Percentiles rank a stretch among this genome's conserved stretches.
These are phyloP conservation scores for Nicator chloris DNA, from an alignment of 2,113 vertebrate genomes.

Conservation along the genomic window DNA sequence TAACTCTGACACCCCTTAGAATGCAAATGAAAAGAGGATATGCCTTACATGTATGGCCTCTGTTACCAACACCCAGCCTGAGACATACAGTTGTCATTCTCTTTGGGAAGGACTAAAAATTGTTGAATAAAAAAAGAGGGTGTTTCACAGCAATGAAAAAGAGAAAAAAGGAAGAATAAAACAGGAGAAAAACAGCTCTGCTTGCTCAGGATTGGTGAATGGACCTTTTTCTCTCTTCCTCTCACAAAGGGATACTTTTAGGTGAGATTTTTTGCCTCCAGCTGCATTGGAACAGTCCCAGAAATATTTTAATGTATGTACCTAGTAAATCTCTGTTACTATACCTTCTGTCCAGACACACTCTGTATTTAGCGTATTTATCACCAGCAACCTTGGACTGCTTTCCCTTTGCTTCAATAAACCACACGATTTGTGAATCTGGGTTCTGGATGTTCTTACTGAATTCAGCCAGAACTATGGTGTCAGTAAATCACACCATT, in stretches of 20 bases:
- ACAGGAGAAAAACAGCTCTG: neutral
- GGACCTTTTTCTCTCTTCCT: neutral
- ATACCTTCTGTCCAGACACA: neutral
- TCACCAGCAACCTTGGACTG: neutral
- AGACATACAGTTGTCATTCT: neutral
- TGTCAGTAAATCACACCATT: neutral
- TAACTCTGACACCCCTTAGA: neutral
- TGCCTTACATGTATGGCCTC: neutral
- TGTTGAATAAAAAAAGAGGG: neutral
- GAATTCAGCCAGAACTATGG: neutral
- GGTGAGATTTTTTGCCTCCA: neutral
- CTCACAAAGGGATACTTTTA: neutral
- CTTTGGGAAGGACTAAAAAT: neutral
- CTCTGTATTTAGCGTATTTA: neutral
- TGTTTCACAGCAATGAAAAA: neutral
- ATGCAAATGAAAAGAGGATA: neutral
- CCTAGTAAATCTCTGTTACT: neutral
- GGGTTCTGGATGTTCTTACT: neutral
- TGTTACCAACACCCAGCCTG: neutral
- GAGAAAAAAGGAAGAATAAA: neutral
- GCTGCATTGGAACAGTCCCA: neutral
- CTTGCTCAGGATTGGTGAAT: rapidly evolving
- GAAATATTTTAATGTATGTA: neutral
- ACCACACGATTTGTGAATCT: neutral
- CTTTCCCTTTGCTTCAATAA: neutral